phyloP scores from a whole-genome alignment of 2,888 invertebrate genomes.

The Cybosia mesomella region DNA sequence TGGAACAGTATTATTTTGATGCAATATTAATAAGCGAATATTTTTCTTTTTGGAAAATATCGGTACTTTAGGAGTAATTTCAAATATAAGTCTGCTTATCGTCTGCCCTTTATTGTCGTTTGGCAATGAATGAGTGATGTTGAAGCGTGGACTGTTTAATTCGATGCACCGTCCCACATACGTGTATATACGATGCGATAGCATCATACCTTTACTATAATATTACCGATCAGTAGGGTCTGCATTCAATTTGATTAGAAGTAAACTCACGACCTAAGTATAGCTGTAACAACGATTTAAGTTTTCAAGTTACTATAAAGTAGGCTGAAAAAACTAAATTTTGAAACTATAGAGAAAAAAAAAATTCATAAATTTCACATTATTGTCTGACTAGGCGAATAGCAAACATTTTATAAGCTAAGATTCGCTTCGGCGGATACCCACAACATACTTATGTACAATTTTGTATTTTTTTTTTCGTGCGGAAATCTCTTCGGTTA shows the following conservation, averaged over 20 bases:
- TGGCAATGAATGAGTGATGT: not conserved
- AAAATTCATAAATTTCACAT: not conserved
- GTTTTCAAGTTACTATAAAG: not conserved
- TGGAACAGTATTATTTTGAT: constrained; percentile 11
- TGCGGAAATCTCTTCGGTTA: too few species aligned
- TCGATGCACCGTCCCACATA: not conserved
- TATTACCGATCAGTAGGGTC: not conserved
- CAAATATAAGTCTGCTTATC: not conserved
- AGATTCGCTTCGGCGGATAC: not conserved
- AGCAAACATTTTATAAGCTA: not conserved
- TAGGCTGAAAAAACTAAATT: not conserved
- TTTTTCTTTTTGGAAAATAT: not conserved
- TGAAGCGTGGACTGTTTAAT: not conserved
- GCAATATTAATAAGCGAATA: constrained; percentile 1
- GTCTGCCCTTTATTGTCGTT: not conserved
- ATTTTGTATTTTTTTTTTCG: too few species aligned
- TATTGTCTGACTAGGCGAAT: not conserved
- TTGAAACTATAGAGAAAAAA: not conserved
- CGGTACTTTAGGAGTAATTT: not conserved
- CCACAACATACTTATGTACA: not conserved
- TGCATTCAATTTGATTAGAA: not conserved
- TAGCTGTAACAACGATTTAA: not conserved
- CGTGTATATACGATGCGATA: not conserved
- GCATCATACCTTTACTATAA: not conserved
- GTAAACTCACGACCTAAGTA: constrained; percentile 1